These are phyloP conservation scores for Luidia sarsii DNA, from an alignment of 53 echinoderm and acorn worm genomes.

Conservation along the genomic window DNA sequence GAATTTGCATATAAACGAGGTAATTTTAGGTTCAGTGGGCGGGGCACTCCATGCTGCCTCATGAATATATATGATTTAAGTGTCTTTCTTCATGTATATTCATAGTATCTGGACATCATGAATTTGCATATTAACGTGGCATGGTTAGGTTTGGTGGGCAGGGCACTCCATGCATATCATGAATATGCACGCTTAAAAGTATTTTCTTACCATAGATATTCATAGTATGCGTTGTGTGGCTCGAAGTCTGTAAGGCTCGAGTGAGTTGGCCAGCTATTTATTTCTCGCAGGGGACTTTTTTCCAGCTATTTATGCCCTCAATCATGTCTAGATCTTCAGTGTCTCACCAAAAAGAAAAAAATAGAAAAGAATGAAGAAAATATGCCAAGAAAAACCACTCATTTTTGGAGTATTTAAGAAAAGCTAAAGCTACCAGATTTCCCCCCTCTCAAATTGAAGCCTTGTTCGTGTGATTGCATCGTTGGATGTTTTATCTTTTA, in stretches of 20 bases:
- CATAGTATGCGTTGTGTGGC: slow-evolving; percentile 11
- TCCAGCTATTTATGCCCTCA: slow-evolving; percentile 39
- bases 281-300: slow-evolving; percentile 10
- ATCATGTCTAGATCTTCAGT: slow-evolving; percentile 30
- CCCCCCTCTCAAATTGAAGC: too few relatives aligned
- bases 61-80: too few relatives aligned
- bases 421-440: too few relatives aligned
- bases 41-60: too few relatives aligned
- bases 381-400: not conserved
- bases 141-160: too few relatives aligned
- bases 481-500: too few relatives aligned
- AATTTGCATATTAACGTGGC: too few relatives aligned
- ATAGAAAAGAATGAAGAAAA: not conserved
- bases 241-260: not conserved
- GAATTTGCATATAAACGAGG: too few relatives aligned
- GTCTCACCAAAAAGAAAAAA: not conserved
- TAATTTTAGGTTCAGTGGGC: too few relatives aligned
- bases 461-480: slow-evolving; percentile 1
- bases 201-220: slow-evolving; percentile 41
- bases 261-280: slow-evolving; percentile 21
- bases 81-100: too few relatives aligned
- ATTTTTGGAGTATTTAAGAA: slow-evolving; percentile 52
- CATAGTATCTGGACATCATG: too few relatives aligned
- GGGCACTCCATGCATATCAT: slow-evolving; percentile 57
- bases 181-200: slow-evolving; percentile 27